phyloP scores from a whole-genome alignment of 2,797 vertebrate species.

The Gila robusta region DNA sequence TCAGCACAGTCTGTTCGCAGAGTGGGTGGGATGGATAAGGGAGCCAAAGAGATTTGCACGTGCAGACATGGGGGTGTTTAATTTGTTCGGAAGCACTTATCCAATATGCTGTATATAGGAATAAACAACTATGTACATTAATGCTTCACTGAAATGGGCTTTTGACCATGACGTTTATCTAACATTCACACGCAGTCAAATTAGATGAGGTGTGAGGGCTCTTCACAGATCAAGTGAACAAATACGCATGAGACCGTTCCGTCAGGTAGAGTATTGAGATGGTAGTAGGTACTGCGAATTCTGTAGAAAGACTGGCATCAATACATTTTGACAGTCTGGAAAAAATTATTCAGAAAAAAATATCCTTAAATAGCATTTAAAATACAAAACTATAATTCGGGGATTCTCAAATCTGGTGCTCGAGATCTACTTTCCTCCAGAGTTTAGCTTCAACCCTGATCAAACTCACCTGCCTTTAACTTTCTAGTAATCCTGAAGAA shows the following conservation, averaged over 20 bases:
- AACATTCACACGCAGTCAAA: background rate
- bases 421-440: background rate
- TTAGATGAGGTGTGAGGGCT: background rate
- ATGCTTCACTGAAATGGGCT: background rate
- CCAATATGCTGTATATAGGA: background rate
- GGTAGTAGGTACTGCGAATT: background rate
- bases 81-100: slow-evolving; percentile 65
- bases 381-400: background rate
- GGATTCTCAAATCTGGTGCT: background rate
- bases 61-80: slow-evolving; percentile 62
- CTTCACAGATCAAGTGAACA: background rate
- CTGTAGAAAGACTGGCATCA: background rate
- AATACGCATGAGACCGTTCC: background rate
- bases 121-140: background rate
- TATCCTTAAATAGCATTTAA: background rate
- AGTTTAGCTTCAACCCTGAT: background rate
- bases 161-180: background rate
- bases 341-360: too few species aligned
- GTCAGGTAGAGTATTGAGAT: background rate
- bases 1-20: slow-evolving; percentile 7
- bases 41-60: background rate
- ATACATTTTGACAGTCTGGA: background rate
- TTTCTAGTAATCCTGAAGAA: background rate
- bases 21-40: slow-evolving; percentile 12
- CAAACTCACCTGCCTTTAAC: background rate